Base-by-base conservation (phyloP, 2,113 vertebrate genomes). In the Cisticola juncidis region DNA sequence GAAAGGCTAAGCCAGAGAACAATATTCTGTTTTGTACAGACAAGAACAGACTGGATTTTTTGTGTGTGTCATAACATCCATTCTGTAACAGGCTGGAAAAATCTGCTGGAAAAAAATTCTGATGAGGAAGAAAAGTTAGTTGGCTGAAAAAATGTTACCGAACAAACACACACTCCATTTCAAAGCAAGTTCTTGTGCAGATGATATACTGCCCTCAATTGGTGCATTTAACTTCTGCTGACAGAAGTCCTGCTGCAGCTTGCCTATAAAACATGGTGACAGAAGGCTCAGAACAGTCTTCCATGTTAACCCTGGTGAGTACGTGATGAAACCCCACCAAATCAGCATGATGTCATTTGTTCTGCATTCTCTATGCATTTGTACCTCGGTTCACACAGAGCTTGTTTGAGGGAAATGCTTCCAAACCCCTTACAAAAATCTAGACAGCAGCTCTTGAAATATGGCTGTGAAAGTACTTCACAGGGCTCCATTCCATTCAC, bases 171-270 rank as follows among this genome's bases (percentile, higher is more conserved):
- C 0, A 0, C 23, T 90, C 28, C 4, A 2, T 86, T 93, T 73
- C 16, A 3, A 54, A 73, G 35, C 0, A 1, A 70, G 76, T 57
- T 93, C 79, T 81, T 83, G 66, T 90, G 82, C 50, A 97, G 82
- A 97, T 96, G 85, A 96, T 94, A 92, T 70, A 93, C 96, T 97
- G 95, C 93, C 96, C 95, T 95, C 95, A 95, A 3, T 83, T 77
- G 95, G 93, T 94, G 23, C 68, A 40, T 68, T 80, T 80, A 82
- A 77, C 58, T 96, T 86, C 85, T 86, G 83, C 95, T 94, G 88
- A 92, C 51, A 29, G 47, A 70, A 86, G 71, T 83, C 64, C 68
- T 85, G 47, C 81, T 85, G 66, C 74, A 92, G 44, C 71, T 86
- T 88, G 40, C 54, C 62, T n/a, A 13, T 77, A 86, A 88, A 88